phyloP scores from a whole-genome alignment of 2,113 vertebrate species.

The Sander vitreus region DNA sequence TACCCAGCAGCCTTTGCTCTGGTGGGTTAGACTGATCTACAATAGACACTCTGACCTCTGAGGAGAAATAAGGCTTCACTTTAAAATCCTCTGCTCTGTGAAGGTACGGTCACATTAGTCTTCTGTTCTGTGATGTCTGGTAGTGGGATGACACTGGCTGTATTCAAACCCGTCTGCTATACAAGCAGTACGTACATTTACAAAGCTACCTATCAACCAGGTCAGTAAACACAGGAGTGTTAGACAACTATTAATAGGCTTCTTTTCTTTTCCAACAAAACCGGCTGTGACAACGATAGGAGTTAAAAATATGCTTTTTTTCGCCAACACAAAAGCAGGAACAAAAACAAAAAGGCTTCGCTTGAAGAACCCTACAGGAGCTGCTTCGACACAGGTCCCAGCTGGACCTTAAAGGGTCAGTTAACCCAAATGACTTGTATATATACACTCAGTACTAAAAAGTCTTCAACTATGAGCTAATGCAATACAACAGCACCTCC shows the following conservation, averaged over 20 bases:
- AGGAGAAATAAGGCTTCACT: background rate
- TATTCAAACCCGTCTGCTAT: too few species aligned
- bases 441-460: background rate
- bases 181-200: background rate
- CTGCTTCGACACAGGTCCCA: background rate
- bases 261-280: background rate
- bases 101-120: background rate
- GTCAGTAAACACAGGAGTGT: slow-evolving; percentile 10
- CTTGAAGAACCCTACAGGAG: background rate
- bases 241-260: background rate
- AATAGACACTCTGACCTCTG: background rate
- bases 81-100: background rate
- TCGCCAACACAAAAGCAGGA: background rate
- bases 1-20: slow-evolving; percentile 54
- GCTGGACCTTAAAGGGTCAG: slow-evolving; percentile 1
- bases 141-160: background rate
- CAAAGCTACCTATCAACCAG: background rate
- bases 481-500: background rate
- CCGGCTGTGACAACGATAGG: background rate
- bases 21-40: background rate
- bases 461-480: background rate
- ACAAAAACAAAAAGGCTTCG: background rate
- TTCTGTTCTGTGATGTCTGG: background rate
- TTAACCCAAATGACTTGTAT: background rate
- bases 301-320: background rate